phyloP scores from a whole-genome alignment of 2,888 invertebrate species.

The Ashinkailepas kermadecensis region DNA sequence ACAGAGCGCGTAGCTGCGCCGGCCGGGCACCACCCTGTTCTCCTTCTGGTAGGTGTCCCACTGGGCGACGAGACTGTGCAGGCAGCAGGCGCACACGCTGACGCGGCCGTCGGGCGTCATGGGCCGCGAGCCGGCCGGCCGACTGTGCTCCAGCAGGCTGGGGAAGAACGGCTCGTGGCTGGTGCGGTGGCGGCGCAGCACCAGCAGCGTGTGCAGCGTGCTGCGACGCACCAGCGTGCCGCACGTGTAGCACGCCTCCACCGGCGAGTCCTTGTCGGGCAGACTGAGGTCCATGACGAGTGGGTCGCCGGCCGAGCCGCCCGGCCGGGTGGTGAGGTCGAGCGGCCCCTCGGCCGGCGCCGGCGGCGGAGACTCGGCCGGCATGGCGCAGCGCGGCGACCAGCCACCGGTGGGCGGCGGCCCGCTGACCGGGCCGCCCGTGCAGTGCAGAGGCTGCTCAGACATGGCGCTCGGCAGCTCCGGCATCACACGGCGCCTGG shows the following conservation, averaged over 20 bases:
- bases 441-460: neutral
- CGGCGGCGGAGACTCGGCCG: neutral
- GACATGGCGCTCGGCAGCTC: neutral
- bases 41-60: constrained; percentile 71
- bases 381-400: neutral
- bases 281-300: constrained; percentile 73
- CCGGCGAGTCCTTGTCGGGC: constrained; percentile 85
- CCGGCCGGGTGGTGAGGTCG: constrained; percentile 18
- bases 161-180: constrained; percentile 43
- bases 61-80: constrained; percentile 75
- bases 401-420: neutral
- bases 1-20: neutral
- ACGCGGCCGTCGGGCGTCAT: constrained; percentile 70
- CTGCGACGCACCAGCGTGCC: constrained; percentile 80
- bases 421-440: neutral
- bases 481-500: neutral
- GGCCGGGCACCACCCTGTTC: constrained; percentile 24
- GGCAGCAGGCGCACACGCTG: constrained; percentile 68
- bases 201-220: constrained; percentile 59
- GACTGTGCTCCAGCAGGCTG: constrained; percentile 60
- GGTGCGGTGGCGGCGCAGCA: constrained; percentile 46
- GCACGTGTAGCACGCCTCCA: constrained; percentile 76
- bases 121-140: constrained; percentile 74
- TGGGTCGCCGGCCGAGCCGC: constrained; percentile 49
- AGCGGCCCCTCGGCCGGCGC: neutral